phyloP scores from a whole-genome alignment of 2,113 vertebrate genomes.

The Chamaea fasciata region DNA sequence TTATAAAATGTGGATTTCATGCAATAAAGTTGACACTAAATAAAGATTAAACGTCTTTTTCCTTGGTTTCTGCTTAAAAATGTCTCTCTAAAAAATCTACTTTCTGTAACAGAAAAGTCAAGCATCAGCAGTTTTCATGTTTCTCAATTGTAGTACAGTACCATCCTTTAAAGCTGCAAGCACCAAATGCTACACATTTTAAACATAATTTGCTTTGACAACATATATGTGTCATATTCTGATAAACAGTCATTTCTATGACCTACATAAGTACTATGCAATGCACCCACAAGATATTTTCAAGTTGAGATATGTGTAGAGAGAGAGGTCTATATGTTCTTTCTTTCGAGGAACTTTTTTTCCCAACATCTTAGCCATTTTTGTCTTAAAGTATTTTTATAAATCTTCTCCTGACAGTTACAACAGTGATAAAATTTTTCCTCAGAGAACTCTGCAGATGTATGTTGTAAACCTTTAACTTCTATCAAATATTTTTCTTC shows the following conservation, averaged over 20 bases:
- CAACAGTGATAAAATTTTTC: neutral
- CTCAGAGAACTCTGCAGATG: neutral
- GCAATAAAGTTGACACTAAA: neutral
- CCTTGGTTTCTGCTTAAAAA: neutral
- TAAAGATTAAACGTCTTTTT: neutral
- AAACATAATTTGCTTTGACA: constrained; percentile 33
- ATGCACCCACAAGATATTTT: neutral
- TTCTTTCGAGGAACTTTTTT: neutral
- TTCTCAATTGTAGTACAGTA: constrained; percentile 21
- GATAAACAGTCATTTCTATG: neutral
- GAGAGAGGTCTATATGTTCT: neutral
- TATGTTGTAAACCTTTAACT: neutral
- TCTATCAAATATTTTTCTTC: neutral
- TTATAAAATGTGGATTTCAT: neutral
- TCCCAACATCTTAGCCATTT: constrained; percentile 5
- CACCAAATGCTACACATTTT: neutral
- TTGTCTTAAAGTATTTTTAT: neutral
- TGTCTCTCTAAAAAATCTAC: neutral
- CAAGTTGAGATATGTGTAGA: neutral
- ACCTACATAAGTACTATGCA: neutral
- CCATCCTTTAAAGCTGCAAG: constrained; percentile 41
- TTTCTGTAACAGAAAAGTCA: neutral
- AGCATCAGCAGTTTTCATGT: constrained; percentile 25
- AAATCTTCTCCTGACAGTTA: constrained; percentile 14
- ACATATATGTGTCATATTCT: neutral